A percentile compares a stretch with the other conserved stretches of the same genome.
phyloP scores from a whole-genome alignment of 2,888 invertebrate genomes.

The Girardia tigrina region DNA sequence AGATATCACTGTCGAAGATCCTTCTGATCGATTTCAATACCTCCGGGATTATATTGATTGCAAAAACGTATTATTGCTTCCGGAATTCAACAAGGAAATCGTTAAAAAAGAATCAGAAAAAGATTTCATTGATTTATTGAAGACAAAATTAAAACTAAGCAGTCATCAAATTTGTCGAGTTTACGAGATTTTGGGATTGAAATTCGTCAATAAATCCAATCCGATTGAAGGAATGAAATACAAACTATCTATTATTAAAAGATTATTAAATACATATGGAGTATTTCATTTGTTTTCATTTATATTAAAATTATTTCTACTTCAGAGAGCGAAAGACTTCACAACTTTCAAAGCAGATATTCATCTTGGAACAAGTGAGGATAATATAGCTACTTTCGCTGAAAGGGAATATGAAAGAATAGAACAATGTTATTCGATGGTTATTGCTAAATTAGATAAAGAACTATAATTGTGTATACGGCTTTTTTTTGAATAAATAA shows the following conservation, averaged over 20 bases:
- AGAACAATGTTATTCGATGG: background rate
- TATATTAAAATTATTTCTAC: background rate
- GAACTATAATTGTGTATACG: too few species aligned
- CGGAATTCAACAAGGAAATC: constrained; percentile 59
- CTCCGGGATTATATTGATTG: constrained; percentile 74
- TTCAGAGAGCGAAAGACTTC: background rate
- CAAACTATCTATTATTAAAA: background rate
- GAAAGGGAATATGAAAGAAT: background rate
- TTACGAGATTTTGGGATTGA: constrained; percentile 70
- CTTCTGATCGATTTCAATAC: constrained; percentile 73
- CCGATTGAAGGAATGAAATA: background rate
- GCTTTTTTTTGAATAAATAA: too few species aligned
- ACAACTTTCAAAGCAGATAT: background rate
- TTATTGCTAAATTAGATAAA: background rate
- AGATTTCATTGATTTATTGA: constrained; percentile 65
- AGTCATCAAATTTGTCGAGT: constrained; percentile 60
- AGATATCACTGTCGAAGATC: constrained; percentile 77
- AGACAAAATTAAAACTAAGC: constrained; percentile 59
- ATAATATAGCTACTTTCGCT: background rate
- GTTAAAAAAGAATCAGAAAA: constrained; percentile 62
- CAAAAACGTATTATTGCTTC: constrained; percentile 48
- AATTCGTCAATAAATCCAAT: background rate
- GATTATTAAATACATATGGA: background rate
- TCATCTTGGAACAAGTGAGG: background rate
- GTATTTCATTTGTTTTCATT: background rate